phyloP scores from a whole-genome alignment of 2,113 vertebrate genomes.

The Antidorcas marsupialis region DNA sequence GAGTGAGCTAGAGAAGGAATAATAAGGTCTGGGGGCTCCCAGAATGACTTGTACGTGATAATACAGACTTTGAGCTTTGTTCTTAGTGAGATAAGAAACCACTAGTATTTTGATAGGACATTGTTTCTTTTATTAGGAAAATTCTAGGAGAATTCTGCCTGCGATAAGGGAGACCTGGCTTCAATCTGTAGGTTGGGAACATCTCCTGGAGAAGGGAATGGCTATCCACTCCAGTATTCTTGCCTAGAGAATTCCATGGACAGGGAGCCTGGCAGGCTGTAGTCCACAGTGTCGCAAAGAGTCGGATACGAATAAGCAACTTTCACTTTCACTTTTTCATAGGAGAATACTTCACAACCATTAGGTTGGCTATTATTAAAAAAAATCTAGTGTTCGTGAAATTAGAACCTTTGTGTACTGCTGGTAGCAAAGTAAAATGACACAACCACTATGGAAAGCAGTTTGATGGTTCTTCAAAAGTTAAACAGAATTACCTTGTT shows the following conservation, averaged over 20 bases:
- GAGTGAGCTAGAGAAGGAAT: background rate
- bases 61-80: background rate
- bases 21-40: too few relatives aligned
- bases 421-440: background rate
- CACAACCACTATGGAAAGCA: background rate
- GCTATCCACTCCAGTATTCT: background rate
- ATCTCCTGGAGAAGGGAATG: background rate
- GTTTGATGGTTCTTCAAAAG: background rate
- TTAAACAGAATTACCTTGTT: background rate
- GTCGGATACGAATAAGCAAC: accelerated
- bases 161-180: background rate
- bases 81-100: background rate
- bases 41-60: background rate
- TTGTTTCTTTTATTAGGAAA: background rate
- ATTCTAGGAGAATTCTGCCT: background rate
- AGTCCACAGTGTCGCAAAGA: background rate
- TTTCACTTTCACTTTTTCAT: background rate
- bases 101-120: background rate
- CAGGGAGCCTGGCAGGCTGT: background rate
- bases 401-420: background rate
- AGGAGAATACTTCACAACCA: background rate
- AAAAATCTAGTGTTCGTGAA: background rate
- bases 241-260: background rate
- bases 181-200: background rate
- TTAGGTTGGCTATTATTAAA: background rate